Conservation (phyloP, 2,888 invertebrate genomes). For the Tenthredo mesomela region DNA sequence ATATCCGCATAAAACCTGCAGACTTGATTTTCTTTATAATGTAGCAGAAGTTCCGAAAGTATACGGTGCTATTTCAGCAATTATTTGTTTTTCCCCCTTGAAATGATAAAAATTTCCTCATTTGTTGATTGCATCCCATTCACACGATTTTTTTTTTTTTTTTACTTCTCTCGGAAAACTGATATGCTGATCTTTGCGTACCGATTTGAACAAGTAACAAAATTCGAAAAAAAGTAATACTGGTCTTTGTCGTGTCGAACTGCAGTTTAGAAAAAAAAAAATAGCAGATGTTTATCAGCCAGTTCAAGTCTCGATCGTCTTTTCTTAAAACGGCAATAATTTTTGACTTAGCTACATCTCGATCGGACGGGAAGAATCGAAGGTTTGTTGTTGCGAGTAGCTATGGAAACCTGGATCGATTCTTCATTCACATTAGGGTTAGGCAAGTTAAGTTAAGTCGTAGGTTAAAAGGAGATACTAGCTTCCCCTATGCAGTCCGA, state of each 20-base stretch:
- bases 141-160: neutral
- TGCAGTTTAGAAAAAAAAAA: neutral
- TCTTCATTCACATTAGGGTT: conserved; percentile 53
- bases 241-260: neutral
- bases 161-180: neutral
- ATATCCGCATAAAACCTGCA: neutral
- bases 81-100: neutral
- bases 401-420: conserved; percentile 54
- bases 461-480: neutral
- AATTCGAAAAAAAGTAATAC: neutral
- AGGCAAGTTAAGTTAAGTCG: conserved; percentile 16
- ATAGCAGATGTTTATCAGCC: neutral
- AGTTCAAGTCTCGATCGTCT: neutral
- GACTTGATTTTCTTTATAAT: too few relatives aligned
- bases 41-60: neutral
- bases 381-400: conserved; percentile 52
- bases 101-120: neutral
- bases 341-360: conserved; percentile 14
- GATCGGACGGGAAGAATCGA: conserved; percentile 43
- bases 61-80: neutral
- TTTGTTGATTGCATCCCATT: neutral
- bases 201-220: neutral
- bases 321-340: neutral
- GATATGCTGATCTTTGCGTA: neutral
- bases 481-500: neutral